A percentile compares a stretch with the other conserved stretches of the same genome.
phyloP scores from a whole-genome alignment of 2,797 vertebrate species.

The Gymnopithys bicolor region DNA sequence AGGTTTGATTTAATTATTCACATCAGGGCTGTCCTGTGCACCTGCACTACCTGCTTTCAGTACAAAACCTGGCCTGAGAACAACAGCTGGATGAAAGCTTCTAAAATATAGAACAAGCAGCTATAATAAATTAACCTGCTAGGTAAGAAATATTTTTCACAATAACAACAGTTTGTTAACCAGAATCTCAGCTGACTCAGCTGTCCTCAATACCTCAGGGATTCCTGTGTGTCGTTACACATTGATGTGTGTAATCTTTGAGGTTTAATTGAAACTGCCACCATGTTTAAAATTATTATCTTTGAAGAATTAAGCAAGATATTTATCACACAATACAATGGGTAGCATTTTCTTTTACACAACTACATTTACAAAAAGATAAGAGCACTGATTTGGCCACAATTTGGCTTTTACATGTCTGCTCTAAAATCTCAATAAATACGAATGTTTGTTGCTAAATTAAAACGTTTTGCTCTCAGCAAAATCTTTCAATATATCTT shows the following conservation, averaged over 20 bases:
- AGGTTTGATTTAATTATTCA: not conserved
- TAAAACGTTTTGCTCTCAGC: not conserved
- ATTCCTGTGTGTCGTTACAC: not conserved
- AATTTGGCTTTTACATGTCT: not conserved
- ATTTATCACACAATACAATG: not conserved
- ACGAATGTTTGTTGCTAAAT: not conserved
- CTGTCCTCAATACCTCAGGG: not conserved
- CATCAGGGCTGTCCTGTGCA: not conserved
- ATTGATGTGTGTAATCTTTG: not conserved
- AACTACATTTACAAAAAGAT: not conserved
- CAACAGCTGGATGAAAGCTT: not conserved
- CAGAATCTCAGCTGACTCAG: not conserved
- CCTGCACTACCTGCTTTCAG: not conserved
- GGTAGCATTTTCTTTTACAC: not conserved
- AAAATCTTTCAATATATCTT: not conserved
- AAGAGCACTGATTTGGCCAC: not conserved
- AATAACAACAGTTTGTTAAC: not conserved
- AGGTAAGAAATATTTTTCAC: not conserved
- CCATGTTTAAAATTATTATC: not conserved
- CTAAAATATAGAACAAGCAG: not conserved
- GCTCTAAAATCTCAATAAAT: not conserved
- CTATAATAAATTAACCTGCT: not conserved
- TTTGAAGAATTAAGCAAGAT: not conserved
- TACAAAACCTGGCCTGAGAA: not conserved
- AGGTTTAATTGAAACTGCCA: not conserved